Evolutionary conservation across 2,888 invertebrate genomes (phyloP).

Genomic region (Smittia aterrima): DNA sequence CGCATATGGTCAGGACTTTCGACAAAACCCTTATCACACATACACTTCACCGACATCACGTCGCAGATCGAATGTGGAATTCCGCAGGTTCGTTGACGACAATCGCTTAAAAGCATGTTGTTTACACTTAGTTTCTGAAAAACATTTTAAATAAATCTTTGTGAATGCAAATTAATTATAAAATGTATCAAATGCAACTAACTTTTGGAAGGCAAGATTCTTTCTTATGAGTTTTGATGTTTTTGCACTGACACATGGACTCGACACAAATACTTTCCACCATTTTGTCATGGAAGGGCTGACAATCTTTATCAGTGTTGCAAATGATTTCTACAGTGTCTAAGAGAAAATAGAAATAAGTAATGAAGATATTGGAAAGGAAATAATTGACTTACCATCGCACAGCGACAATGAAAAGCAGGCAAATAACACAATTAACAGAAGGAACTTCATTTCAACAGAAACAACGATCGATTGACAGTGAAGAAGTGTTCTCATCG

Average conservation of each 20-base stretch:
- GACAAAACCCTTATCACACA: neutral
- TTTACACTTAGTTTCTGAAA: neutral
- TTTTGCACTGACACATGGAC: neutral
- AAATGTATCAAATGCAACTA: neutral
- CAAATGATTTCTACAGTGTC: neutral
- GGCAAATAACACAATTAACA: no score
- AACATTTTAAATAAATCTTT: neutral
- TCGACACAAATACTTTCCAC: neutral
- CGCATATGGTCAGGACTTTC: neutral
- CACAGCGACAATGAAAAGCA: neutral
- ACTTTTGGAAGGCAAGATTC: neutral
- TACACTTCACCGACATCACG: neutral
- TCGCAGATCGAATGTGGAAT: neutral
- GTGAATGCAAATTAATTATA: neutral
- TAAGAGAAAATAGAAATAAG: no score
- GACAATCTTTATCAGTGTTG: neutral
- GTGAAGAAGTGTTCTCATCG: no score
- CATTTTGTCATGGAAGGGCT: neutral
- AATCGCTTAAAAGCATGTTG: neutral
- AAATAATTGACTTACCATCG: neutral
- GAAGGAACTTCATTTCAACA: no score
- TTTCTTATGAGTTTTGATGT: neutral
- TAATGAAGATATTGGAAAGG: no score
- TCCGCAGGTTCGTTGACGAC: neutral
- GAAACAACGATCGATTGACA: no score